phyloP scores from a whole-genome alignment of 2,113 vertebrate genomes.

The Strix aluco region DNA sequence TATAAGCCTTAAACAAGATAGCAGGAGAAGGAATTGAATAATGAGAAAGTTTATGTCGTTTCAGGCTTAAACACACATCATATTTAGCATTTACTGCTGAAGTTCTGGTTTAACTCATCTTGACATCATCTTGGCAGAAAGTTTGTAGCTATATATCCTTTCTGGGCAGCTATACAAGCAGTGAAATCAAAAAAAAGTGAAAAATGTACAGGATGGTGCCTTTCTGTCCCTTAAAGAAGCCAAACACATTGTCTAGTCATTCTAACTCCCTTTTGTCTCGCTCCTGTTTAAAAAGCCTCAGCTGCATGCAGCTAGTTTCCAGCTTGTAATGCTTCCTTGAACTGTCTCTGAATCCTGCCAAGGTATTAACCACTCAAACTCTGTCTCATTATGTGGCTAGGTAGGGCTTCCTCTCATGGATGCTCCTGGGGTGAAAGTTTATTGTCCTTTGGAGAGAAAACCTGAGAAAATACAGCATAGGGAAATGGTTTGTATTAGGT shows the following conservation, averaged over 20 bases:
- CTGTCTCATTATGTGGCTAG: not conserved
- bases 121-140: conserved; percentile 46
- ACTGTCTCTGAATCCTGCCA: not conserved
- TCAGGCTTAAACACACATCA: not conserved
- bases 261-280: not conserved
- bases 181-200: not conserved
- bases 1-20: not conserved
- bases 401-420: not conserved
- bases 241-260: not conserved
- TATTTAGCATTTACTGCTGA: conserved; percentile 9
- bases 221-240: conserved; percentile 36
- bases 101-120: conserved; percentile 51
- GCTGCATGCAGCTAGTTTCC: not conserved
- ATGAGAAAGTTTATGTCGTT: not conserved
- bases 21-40: not conserved
- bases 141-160: conserved; percentile 1
- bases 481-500: not conserved
- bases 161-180: conserved; percentile 51
- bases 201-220: conserved; percentile 21
- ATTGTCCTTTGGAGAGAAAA: not conserved
- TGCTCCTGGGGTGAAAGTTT: not conserved
- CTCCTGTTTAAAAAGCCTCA: not conserved
- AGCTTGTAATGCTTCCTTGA: conserved; percentile 8
- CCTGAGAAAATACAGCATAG: not conserved
- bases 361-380: not conserved